Evolutionary conservation across 2,797 vertebrate genomes (phyloP), one percentile per base, ranked within the genome.

Genomic region (Karalla daura): DNA sequence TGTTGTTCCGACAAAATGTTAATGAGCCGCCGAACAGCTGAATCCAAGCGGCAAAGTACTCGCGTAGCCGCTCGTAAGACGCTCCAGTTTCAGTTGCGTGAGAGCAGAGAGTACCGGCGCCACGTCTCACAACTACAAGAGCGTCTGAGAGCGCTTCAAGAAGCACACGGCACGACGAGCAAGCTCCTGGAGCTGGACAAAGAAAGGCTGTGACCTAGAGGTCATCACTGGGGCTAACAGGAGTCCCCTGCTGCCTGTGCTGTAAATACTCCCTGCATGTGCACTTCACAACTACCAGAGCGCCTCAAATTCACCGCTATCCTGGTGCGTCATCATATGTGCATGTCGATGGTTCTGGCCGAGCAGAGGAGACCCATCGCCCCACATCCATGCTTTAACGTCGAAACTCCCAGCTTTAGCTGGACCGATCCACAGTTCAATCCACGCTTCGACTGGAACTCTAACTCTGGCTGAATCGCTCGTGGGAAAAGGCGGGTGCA

Each of bases 1-100:
- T 70, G 59, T 73, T 61, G 39, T 63, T 81, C 21, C 70, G 70
- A 69, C 50, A 41, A 78, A 76, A 55, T 66, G 43, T 55, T 78
- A 55, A 70, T 59, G 51, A 76, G 39, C 46, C 15, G 12, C 8
- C 12, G 27, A 75, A 28, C 15, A n/a, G 23, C 5, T n/a, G n/a
- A 15, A 49, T 21, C 49, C 27, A 1, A 2, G 11, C 24, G 9
- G 39, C 18, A 0, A 36, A 67, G 27, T 20, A 2, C 7, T 24
- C 18, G 2, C 1, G 17, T 15, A 14, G 15, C 37, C 54, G 40
- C 4, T n/a, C n/a, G n/a, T 45, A n/a, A 4, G 12, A 14, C 1
- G 35, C 10, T 20, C 12, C 5, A 5, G 9, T 28, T 9, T 36
- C 9, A 20, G 7, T 33, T 44, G 28, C 27, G 17, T 9, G 13